Evolutionary conservation across 2,888 invertebrate genomes (phyloP), one percentile per base, ranked within the genome.

Genomic region (Neuroscelio doddi): DNA sequence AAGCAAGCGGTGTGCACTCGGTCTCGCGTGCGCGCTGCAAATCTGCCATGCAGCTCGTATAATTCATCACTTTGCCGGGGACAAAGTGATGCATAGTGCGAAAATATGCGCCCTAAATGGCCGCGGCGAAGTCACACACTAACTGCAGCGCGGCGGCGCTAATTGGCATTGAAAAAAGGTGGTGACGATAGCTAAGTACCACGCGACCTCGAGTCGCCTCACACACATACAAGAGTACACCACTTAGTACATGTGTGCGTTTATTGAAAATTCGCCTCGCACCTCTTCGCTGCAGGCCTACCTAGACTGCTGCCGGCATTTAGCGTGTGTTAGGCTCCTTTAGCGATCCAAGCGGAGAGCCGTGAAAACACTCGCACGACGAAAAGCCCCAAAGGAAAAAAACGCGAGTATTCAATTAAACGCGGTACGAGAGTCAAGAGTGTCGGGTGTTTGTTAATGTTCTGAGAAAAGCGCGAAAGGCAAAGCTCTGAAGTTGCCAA

Each of bases 151-250:
- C 69, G 68, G 70, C 69, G 71, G 64, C 74, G 77, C 74, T 80
- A 80, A 80, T 80, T 80, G 80, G 80, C 77, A 80, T 80, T 80
- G 78, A 80, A 75, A 78, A 79, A 80, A 80, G 80, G 80, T 78
- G 80, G 69, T 71, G 79, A 77, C 74, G 77, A 76, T 75, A 70
- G 72, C 72, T 73, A 75, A 78, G 78, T 76, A 9, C n/a, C n/a
- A 3, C 30, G 30, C 3, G 3, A 9, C 36, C 2, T 14, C 36
- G 10, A 10, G 12, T 14, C 51, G 42, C 39, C 32, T 41, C 39
- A 38, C 39, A 30, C 7, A 15, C 16, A 2, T 12, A 3, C 36
- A 16, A 8, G n/a, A 29, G 9, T 16, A 17, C n/a, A 16, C 1
- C 15, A 10, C 16, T n/a, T 8, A 15, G 44, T 12, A 26, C 15